Evolutionary conservation across 2,797 vertebrate genomes (phyloP).

Genomic region (Prunella strophiata): DNA sequence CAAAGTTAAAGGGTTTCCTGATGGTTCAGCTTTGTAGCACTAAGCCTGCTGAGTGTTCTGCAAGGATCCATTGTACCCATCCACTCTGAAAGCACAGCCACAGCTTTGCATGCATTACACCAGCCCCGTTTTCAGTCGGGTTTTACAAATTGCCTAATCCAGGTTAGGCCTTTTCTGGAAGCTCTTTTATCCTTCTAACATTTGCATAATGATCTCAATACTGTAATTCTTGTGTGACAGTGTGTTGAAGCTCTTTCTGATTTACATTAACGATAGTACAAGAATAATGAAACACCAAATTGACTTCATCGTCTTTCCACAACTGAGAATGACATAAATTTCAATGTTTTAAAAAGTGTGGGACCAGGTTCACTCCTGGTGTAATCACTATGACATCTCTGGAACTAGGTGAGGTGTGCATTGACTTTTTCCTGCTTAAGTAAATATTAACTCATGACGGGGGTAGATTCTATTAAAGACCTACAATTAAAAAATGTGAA

Average conservation of each 20-base stretch:
- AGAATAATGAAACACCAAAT: slow-evolving; percentile 16
- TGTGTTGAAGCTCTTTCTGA: background rate
- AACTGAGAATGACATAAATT: background rate
- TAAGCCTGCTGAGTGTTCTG: slow-evolving; percentile 35
- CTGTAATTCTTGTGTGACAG: slow-evolving; percentile 39
- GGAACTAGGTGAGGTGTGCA: background rate
- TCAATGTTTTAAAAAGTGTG: background rate
- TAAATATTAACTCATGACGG: background rate
- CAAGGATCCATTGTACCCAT: background rate
- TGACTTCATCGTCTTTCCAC: background rate
- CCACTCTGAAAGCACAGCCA: background rate
- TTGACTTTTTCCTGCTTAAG: background rate
- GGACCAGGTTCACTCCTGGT: background rate
- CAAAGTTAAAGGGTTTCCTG: slow-evolving; percentile 31
- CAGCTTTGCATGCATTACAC: slow-evolving; percentile 27
- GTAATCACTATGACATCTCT: background rate
- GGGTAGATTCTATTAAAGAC: background rate
- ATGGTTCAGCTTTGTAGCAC: slow-evolving; percentile 20
- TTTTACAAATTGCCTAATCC: slow-evolving; percentile 52
- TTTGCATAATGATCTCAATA: slow-evolving; percentile 51
- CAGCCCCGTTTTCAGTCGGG: background rate
- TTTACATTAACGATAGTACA: slow-evolving; percentile 11
- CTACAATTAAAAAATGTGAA: background rate
- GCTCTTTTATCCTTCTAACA: slow-evolving; percentile 40
- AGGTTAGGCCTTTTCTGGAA: slow-evolving; percentile 28